Evolutionary conservation across 2,888 invertebrate species (phyloP), one percentile per base, ranked within the genome.

Genomic region (Apamea crenata): DNA sequence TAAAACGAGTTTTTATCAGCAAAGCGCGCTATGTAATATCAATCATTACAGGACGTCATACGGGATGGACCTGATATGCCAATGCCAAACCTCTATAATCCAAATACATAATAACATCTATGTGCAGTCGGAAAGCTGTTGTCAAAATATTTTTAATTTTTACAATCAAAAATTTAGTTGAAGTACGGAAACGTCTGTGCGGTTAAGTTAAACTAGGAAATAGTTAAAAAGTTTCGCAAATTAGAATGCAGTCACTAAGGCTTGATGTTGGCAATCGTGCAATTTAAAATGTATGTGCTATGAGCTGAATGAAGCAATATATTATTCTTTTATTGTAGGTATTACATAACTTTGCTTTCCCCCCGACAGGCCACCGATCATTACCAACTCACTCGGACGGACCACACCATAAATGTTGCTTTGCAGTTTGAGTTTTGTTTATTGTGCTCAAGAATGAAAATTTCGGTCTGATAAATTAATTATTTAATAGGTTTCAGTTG

Each of bases 311-410:
- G 71, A 74, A 77, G 82, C 80, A 87, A 83, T 74, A 69, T 78
- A 81, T 78, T 82, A 82, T 85, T 78, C 50, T 85, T 83, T 83
- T 81, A 81, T 87, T 78, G 76, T n/a, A n/a, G n/a, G n/a, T 87
- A 80, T 86, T 83, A 81, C 77, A 61, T 83, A 87, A 84, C 47
- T 53, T 69, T 63, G 76, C 82, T 86, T 88, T 86, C 82, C 76
- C 76, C 72, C 77, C 63, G 69, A 66, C 53, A 18, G 72, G 47
- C 72, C 66, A 70, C 73, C 59, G 71, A 63, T 80, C 68, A 73
- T 80, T 77, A 84, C 72, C 36, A 40, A n/a, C 59, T 71, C 14
- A 4, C n/a, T 72, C 36, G 66, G 61, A 73, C 61, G 63, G 32
- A 70, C 44, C 44, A 61, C 70, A 68, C 67, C 53, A 61, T 69